Evolutionary conservation across 2,113 vertebrate species (phyloP).

Genomic region (Arizona elegans): DNA sequence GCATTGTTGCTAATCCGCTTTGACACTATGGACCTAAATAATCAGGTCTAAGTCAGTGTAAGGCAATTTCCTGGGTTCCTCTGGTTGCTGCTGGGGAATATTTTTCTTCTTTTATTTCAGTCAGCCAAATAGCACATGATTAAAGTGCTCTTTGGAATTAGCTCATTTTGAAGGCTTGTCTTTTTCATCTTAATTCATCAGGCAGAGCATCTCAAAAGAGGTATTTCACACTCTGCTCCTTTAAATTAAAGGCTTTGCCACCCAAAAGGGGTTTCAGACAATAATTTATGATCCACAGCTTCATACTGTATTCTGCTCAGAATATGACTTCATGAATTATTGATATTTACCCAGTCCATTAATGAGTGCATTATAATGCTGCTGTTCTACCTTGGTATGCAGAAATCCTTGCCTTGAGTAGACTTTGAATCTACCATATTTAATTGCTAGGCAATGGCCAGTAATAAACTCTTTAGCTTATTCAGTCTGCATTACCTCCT

Average conservation of each 20-base stretch:
- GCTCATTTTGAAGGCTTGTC: slow-evolving; percentile 24
- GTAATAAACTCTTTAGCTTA: not conserved
- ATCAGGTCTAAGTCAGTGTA: not conserved
- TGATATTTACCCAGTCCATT: slow-evolving; percentile 49
- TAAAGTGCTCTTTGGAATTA: slow-evolving; percentile 32
- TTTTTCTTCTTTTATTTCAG: not conserved
- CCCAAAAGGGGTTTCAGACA: slow-evolving; percentile 23
- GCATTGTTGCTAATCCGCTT: not conserved
- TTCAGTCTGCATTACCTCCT: slow-evolving; percentile 14
- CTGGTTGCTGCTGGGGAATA: not conserved
- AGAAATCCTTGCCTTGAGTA: slow-evolving; percentile 16
- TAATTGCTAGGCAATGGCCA: slow-evolving; percentile 26
- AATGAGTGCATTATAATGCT: slow-evolving; percentile 39
- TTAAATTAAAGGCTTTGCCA: slow-evolving; percentile 51
- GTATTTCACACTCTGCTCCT: slow-evolving; percentile 29
- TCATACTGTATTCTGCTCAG: slow-evolving; percentile 36
- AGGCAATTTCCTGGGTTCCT: not conserved
- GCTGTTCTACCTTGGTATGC: slow-evolving; percentile 14
- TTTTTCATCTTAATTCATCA: slow-evolving; percentile 27
- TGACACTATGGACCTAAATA: not conserved
- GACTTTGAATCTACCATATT: slow-evolving; percentile 30
- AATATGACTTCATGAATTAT: slow-evolving; percentile 57
- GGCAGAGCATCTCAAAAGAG: slow-evolving; percentile 24
- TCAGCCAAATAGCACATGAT: slow-evolving; percentile 12
- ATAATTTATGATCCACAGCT: slow-evolving; percentile 52